Evolutionary conservation across 2,113 vertebrate species (phyloP).

Genomic region (Odontophorus gujanensis): DNA sequence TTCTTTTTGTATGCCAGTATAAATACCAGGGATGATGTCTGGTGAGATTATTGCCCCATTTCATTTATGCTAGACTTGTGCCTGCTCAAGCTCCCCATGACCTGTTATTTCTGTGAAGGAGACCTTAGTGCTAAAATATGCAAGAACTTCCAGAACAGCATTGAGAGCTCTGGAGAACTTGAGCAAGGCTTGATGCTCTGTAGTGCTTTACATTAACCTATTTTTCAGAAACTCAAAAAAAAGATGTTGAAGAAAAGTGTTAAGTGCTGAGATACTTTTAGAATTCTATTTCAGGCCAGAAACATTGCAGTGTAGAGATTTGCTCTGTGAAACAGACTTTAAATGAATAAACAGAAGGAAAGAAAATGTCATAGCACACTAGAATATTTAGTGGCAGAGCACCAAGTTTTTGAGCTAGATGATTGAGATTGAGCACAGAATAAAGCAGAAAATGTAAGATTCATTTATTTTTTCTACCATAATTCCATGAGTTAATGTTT

Average conservation of each 20-base stretch:
- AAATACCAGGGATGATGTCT: not conserved
- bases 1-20: not conserved
- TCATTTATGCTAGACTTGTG: not conserved
- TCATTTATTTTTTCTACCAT: not conserved
- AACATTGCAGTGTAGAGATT: not conserved
- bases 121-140: conserved; percentile 3
- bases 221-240: not conserved
- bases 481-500: not conserved
- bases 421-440: not conserved
- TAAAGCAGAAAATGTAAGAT: not conserved
- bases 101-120: conserved; percentile 35
- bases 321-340: not conserved
- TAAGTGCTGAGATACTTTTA: not conserved
- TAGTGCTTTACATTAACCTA: conserved; percentile 4
- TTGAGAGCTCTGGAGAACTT: conserved; percentile 16
- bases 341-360: not conserved
- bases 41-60: not conserved
- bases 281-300: conserved; percentile 15
- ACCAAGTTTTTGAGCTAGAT: not conserved
- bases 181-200: not conserved
- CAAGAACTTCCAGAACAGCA: conserved; percentile 27
- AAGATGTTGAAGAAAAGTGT: not conserved
- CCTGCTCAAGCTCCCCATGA: not conserved
- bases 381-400: not conserved
- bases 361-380: not conserved